A percentile compares a stretch with the other conserved stretches of the same genome.
These are phyloP conservation scores for Borostomias antarcticus DNA, from an alignment of 2,797 vertebrate species.

Conservation along the genomic window DNA sequence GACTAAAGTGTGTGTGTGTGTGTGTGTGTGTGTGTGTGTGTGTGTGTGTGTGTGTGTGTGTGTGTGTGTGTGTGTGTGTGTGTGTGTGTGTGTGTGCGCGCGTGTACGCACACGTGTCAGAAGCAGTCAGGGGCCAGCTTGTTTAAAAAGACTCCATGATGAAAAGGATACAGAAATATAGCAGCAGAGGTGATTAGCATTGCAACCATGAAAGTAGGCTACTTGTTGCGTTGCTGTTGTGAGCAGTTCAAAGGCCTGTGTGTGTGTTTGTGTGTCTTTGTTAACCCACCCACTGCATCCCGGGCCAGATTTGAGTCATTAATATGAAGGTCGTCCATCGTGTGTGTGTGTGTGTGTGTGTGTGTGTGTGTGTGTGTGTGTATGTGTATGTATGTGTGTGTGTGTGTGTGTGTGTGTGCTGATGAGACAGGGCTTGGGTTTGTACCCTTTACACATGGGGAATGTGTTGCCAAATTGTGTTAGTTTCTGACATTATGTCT, in stretches of 20 bases:
- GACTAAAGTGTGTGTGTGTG: conserved; percentile 71
- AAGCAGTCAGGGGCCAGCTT: conserved; percentile 62
- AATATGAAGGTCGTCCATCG: conserved; percentile 62
- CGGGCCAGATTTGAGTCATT: conserved; percentile 63
- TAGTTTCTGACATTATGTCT: background rate
- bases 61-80: background rate
- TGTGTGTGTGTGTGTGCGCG: conserved; percentile 17
- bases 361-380: no score
- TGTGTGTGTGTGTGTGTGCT: conserved; percentile 16
- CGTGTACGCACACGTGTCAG: no score
- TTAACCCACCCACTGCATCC: conserved; percentile 41
- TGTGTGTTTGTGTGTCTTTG: conserved; percentile 11
- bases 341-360: no score
- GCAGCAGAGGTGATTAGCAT: conserved; percentile 70
- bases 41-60: conserved; percentile 7
- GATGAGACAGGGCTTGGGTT: conserved; percentile 6
- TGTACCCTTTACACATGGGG: background rate
- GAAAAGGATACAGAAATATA: conserved; percentile 73
- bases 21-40: conserved; percentile 6
- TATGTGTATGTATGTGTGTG: no score
- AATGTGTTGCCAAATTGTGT: background rate
- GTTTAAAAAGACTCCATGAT: conserved; percentile 66
- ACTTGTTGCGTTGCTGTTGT: conserved; percentile 51
- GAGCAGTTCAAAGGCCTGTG: conserved; percentile 49
- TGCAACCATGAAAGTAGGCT: conserved; percentile 60